These are phyloP conservation scores for Athalia circularis DNA, from an alignment of 2,888 invertebrate genomes.

Conservation along the genomic window DNA sequence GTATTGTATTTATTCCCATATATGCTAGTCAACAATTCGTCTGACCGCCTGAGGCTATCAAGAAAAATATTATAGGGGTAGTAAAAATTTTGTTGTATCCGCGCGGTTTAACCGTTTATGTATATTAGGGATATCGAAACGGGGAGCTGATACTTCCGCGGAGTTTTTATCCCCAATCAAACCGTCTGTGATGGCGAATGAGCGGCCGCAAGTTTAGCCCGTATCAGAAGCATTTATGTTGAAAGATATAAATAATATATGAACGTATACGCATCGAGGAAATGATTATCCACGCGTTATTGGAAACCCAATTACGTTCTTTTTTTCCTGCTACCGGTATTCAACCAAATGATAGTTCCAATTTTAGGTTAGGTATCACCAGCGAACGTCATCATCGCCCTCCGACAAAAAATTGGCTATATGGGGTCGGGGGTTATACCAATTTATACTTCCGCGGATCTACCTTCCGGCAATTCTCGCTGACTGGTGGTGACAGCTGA, in stretches of 20 bases:
- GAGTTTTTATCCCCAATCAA: slow-evolving; percentile 33
- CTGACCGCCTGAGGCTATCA: background rate
- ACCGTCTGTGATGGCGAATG: background rate
- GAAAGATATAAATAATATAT: background rate
- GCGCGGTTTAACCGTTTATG: background rate
- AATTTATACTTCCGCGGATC: slow-evolving; percentile 10
- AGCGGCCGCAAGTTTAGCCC: slow-evolving; percentile 1
- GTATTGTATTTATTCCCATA: background rate
- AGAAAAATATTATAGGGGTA: slow-evolving; percentile 2
- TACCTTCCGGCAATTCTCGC: background rate
- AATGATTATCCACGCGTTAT: background rate
- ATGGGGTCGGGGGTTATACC: slow-evolving; percentile 1
- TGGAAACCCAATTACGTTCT: background rate
- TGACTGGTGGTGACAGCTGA: slow-evolving; percentile 27
- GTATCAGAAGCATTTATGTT: slow-evolving; percentile 1
- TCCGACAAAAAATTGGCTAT: background rate
- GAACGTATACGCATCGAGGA: background rate
- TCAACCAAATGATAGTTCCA: background rate
- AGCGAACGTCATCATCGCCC: slow-evolving; percentile 5
- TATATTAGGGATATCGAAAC: background rate
- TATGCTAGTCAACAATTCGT: background rate
- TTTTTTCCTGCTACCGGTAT: slow-evolving; percentile 2
- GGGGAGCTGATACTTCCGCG: background rate
- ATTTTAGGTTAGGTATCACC: slow-evolving; percentile 6
- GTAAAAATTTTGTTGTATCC: slow-evolving; percentile 20